Evolutionary conservation across 2,888 invertebrate genomes (phyloP).

Genomic region (Aphrophora alni): DNA sequence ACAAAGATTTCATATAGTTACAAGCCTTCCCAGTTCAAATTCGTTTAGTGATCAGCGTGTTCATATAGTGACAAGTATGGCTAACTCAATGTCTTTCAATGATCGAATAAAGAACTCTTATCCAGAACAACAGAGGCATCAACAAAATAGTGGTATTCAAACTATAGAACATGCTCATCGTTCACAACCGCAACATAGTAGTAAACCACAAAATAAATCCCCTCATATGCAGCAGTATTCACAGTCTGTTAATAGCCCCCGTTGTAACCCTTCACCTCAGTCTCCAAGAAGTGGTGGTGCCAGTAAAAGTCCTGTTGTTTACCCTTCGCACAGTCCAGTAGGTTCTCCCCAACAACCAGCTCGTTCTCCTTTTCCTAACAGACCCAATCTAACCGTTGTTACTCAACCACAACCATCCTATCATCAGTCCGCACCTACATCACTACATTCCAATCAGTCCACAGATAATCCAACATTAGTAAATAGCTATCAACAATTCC

Average conservation of each 20-base stretch:
- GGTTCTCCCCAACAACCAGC: slow-evolving; percentile 32
- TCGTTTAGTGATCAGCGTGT: slow-evolving; percentile 37
- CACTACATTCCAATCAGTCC: slow-evolving; percentile 18
- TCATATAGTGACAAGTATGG: slow-evolving; percentile 39
- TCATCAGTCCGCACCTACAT: background rate
- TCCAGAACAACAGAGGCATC: slow-evolving; percentile 37
- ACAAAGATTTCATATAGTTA: slow-evolving; percentile 46
- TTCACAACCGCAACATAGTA: background rate
- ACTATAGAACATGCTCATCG: slow-evolving; percentile 21
- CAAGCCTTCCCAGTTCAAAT: slow-evolving; percentile 42
- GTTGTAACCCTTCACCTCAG: slow-evolving; percentile 40
- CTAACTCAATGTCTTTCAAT: slow-evolving; percentile 22
- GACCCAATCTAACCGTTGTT: slow-evolving; percentile 53
- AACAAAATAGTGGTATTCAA: slow-evolving; percentile 31
- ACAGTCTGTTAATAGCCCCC: slow-evolving; percentile 45
- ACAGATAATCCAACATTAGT: slow-evolving; percentile 10
- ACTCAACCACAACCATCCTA: slow-evolving; percentile 40
- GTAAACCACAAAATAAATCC: slow-evolving; percentile 20
- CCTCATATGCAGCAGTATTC: slow-evolving; percentile 28
- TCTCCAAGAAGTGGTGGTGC: slow-evolving; percentile 33
- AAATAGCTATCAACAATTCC: slow-evolving; percentile 22
- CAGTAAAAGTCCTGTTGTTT: slow-evolving; percentile 35
- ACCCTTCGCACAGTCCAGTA: slow-evolving; percentile 31
- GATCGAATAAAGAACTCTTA: slow-evolving; percentile 35
- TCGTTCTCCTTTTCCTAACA: slow-evolving; percentile 46